Evolutionary conservation across 2,888 invertebrate genomes (phyloP).

Genomic region (Ophion slaviceki): DNA sequence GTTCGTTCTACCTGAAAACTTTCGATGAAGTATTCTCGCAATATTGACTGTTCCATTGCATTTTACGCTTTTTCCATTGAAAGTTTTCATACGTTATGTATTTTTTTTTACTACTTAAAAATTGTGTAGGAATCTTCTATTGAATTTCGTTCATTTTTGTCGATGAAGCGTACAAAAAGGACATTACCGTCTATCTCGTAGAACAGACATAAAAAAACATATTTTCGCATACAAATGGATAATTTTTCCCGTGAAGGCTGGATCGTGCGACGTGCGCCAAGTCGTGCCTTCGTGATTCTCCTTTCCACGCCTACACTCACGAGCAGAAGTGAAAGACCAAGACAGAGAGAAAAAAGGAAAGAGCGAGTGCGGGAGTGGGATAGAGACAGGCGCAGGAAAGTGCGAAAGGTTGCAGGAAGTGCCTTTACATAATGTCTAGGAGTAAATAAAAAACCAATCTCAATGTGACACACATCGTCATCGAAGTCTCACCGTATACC

Average conservation of each 20-base stretch:
- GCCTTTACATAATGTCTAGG: slow-evolving; percentile 71
- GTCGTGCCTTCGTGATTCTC: slow-evolving; percentile 45
- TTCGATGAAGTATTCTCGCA: slow-evolving; percentile 13
- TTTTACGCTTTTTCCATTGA: neutral
- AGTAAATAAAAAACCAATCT: slow-evolving; percentile 37
- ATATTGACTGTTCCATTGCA: neutral
- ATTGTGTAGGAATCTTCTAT: no score
- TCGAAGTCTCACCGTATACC: slow-evolving; percentile 31
- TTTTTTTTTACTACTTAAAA: no score
- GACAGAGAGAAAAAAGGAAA: neutral
- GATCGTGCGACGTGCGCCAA: slow-evolving; percentile 51
- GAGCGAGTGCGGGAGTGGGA: neutral
- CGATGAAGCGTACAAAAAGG: no score
- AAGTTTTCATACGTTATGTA: neutral
- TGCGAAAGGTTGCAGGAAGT: slow-evolving; percentile 75
- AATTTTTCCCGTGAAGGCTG: neutral
- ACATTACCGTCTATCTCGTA: neutral
- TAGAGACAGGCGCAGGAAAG: neutral
- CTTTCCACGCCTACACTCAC: slow-evolving; percentile 59
- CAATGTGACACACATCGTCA: slow-evolving; percentile 28
- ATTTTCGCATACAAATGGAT: slow-evolving; percentile 23
- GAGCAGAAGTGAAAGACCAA: neutral
- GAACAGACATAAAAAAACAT: neutral
- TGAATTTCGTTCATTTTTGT: no score
- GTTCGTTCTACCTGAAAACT: neutral